A percentile compares a stretch with the other conserved stretches of the same genome.
phyloP scores from a whole-genome alignment of 2,797 vertebrate genomes.

The Rhadinocentrus ornatus region DNA sequence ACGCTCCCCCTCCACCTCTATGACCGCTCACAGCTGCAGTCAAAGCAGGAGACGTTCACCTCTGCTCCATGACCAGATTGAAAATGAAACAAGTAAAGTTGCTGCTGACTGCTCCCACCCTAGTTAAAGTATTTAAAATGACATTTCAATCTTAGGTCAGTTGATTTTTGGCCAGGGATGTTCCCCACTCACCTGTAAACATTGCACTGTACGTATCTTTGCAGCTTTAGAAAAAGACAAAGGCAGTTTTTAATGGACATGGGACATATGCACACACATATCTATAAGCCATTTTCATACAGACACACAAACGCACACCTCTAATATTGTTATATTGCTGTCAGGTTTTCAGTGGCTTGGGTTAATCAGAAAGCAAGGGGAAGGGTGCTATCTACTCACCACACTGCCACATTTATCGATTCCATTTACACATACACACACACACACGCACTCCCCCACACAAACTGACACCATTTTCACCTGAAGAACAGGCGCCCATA shows the following conservation, averaged over 20 bases:
- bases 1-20: too few species aligned
- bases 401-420: constrained; percentile 86
- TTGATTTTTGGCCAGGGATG: too few species aligned
- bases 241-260: constrained; percentile 50
- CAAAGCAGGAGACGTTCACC: too few species aligned
- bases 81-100: too few species aligned
- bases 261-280: constrained; percentile 15
- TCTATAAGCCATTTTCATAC: constrained; percentile 16
- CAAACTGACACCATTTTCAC: constrained; percentile 77
- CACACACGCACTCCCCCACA: constrained; percentile 64
- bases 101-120: too few species aligned
- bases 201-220: constrained; percentile 53
- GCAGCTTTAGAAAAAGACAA: constrained; percentile 75
- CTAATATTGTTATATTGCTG: constrained; percentile 78
- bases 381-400: constrained; percentile 85
- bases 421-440: constrained; percentile 79
- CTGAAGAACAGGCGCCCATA: constrained; percentile 83
- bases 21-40: too few species aligned
- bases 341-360: constrained; percentile 80
- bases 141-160: too few species aligned
- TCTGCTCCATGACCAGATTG: too few species aligned
- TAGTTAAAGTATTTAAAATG: too few species aligned
- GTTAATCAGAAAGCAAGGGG: constrained; percentile 86
- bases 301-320: constrained; percentile 46
- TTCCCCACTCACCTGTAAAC: constrained; percentile 42